Base-by-base conservation (phyloP, 2,888 invertebrate species). In the Sinohyriopsis cumingii region DNA sequence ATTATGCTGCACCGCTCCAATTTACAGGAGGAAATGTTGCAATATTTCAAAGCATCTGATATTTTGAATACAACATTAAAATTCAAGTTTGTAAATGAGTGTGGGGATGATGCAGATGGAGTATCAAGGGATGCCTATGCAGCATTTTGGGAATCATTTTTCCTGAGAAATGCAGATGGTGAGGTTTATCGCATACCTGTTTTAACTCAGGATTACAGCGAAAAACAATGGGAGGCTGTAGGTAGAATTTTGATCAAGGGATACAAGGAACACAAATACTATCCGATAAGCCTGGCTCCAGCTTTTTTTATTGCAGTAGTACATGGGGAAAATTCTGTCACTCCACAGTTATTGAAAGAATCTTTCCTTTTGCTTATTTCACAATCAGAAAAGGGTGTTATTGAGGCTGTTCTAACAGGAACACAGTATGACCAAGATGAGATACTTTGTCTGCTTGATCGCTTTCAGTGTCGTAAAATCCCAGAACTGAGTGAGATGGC, bases 171-270 rank as follows among this genome's bases (percentile, higher is more conserved):
- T 54, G 64, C 65, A 24, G 68, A 68, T 53, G 71, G 69, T n/a
- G 71, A 74, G 55, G 57, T 54, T 19, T 71, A 65, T 19, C 59
- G 67, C 45, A 59, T 74, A 12, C 71, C 71, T 55, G 56, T 63
- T 1, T 19, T 71, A 20, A 56, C 62, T 19, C 61, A 65, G 55
- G 55, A 63, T 4, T 62, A 67, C n/a, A 59, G 66, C n/a, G 54
- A 68, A 12, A 19, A 6, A 45, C 71, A 74, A 57, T 74, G 68
- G 74, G 62, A 71, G 63, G 63, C 71, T n/a, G 59, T 74, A 64
- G 67, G 71, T 18, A 57, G 74, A 63, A 74, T 71, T 4, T 60
- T 74, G 19, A 5, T 60, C 12, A 69, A 71, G 61, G 71, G 74
- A 12, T 71, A 55, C 55, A 59, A 33, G 33, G 74, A 74, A 57